A percentile compares a stretch with the other conserved stretches of the same genome.
Evolutionary conservation across 2,797 vertebrate species (phyloP).

Genomic region (Gephyroberyx darwinii): DNA sequence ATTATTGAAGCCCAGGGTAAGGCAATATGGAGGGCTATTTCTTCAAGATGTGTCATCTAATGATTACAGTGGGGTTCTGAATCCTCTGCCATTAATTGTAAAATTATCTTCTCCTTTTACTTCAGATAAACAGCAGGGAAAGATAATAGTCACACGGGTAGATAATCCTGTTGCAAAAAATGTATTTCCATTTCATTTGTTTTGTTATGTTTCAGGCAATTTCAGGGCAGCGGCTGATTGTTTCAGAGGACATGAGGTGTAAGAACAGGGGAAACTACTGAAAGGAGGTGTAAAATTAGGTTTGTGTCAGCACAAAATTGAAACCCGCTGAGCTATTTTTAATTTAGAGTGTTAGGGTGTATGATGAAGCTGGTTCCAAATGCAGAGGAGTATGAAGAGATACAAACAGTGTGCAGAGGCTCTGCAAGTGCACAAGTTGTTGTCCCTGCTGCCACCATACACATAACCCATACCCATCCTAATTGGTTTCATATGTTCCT

Average conservation of each 20-base stretch:
- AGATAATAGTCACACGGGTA: constrained; percentile 78
- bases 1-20: constrained; percentile 85
- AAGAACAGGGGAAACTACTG: constrained; percentile 68
- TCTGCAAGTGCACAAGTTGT: constrained; percentile 57
- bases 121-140: constrained; percentile 80
- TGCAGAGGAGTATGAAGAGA: constrained; percentile 66
- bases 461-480: constrained; percentile 59
- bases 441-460: constrained; percentile 50
- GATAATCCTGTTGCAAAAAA: constrained; percentile 81
- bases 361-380: constrained; percentile 70
- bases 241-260: constrained; percentile 79
- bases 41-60: constrained; percentile 80
- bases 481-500: constrained; percentile 63
- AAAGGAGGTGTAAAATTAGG: constrained; percentile 81
- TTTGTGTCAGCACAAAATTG: constrained; percentile 79
- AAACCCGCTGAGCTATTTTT: constrained; percentile 81
- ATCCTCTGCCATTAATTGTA: constrained; percentile 81
- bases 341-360: constrained; percentile 74
- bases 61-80: constrained; percentile 78
- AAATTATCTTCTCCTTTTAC: constrained; percentile 80
- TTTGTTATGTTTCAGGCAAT: constrained; percentile 83
- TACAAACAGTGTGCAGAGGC: constrained; percentile 49
- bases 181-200: constrained; percentile 84
- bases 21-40: constrained; percentile 83
- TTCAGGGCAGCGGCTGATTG: constrained; percentile 75